phyloP scores from a whole-genome alignment of 2,888 invertebrate genomes.

The Drosophila emarginata region DNA sequence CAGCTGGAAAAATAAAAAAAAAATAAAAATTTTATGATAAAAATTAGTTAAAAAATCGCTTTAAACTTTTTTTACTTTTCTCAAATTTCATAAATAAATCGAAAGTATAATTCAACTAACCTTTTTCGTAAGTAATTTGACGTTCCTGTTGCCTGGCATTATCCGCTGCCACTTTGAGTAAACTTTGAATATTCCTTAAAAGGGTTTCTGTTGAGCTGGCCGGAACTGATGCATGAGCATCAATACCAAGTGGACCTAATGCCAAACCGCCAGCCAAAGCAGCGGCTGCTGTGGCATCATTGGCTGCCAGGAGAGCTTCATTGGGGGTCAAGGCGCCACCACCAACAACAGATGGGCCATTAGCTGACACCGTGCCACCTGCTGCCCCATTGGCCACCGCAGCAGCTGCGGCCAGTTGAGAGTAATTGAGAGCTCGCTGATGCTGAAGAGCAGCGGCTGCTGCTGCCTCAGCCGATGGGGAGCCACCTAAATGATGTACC shows the following conservation, averaged over 20 bases:
- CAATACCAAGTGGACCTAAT: slow-evolving; percentile 80
- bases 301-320: slow-evolving; percentile 78
- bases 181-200: slow-evolving; percentile 96
- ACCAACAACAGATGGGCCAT: slow-evolving; percentile 63
- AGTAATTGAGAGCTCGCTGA: slow-evolving; percentile 90
- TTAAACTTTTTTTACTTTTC: background rate
- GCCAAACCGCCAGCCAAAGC: slow-evolving; percentile 79
- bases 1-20: slow-evolving; percentile 85
- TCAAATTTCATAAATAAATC: too few relatives aligned
- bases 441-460: slow-evolving; percentile 83
- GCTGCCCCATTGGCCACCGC: slow-evolving; percentile 83
- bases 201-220: slow-evolving; percentile 93
- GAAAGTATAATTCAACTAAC: slow-evolving; percentile 83
- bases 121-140: slow-evolving; percentile 98
- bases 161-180: slow-evolving; percentile 98
- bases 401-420: slow-evolving; percentile 87
- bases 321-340: slow-evolving; percentile 79
- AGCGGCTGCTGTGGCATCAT: slow-evolving; percentile 79
- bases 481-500: slow-evolving; percentile 55
- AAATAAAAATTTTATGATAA: background rate
- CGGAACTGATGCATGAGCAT: slow-evolving; percentile 74
- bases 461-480: slow-evolving; percentile 67
- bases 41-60: background rate
- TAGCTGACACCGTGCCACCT: slow-evolving; percentile 78
- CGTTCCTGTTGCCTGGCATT: slow-evolving; percentile 98